Base-by-base conservation (phyloP, 2,888 invertebrate species). In the Argyresthia albistria region DNA sequence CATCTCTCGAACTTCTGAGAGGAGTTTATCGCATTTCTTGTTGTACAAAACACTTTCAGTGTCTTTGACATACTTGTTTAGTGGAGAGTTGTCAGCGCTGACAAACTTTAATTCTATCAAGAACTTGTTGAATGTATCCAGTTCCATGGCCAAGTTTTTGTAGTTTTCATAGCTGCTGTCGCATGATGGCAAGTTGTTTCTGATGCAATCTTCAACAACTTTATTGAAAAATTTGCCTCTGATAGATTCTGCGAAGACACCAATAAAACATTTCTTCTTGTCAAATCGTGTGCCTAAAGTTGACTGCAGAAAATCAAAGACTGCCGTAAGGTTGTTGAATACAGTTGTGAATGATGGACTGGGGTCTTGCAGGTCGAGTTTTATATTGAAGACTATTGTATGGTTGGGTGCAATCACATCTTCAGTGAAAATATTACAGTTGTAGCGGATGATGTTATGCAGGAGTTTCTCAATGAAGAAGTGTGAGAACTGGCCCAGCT, bases 271-370 rank as follows among this genome's bases (percentile, higher is more conserved):
- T 53, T 71, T 67, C 14, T 78, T 76, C 52, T 69, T 66, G 51
- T 83, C 77, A 63, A 88, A 77, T 45, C 78, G 76, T 0, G 74
- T 72, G 0, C 84, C 86, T 1, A 88, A 62, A 0, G 83, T 83
- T 10, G 81, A 78, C 47, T 86, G 78, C 0, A 88, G 61, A 54
- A 87, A 88, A 57, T 87, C 88, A 70, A 88, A 88, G 48, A 86
- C 72, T 2, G 80, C 81, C 2, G 76, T 83, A 47, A 88, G 62
- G 63, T 88, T 87, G 55, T 76, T 83, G 39, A 88, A 81, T 43
- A 87, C 75, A 1, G 79, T 79, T 62, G 80, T 81, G 50, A 79
- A 80, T 54, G 70, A 79, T 1, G 88, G 87, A 1, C 69, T 72
- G 1, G 57, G 51, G 43, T 86, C 76, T 50, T 72, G 72, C 7